phyloP scores from a whole-genome alignment of 2,113 vertebrate genomes.

The Limanda limanda region DNA sequence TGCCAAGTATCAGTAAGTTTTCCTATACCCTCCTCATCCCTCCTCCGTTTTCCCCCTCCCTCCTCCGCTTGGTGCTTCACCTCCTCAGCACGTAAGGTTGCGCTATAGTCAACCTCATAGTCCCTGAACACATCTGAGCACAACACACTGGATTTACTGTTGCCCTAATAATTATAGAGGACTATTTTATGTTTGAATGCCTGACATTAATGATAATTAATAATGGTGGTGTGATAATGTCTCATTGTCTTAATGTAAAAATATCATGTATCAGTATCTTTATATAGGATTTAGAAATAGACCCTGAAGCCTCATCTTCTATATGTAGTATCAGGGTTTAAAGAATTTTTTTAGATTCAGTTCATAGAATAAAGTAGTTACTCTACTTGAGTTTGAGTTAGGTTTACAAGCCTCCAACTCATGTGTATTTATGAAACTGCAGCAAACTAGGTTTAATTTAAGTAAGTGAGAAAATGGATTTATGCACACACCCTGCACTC shows the following conservation, averaged over 20 bases:
- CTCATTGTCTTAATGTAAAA: background rate
- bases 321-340: background rate
- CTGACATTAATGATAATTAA: background rate
- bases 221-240: background rate
- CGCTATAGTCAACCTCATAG: conserved; percentile 79
- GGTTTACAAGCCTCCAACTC: background rate
- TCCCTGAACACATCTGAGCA: conserved; percentile 79
- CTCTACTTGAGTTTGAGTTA: background rate
- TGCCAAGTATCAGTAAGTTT: conserved; percentile 68
- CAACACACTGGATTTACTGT: conserved; percentile 52
- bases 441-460: background rate
- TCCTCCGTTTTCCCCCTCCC: conserved; percentile 55
- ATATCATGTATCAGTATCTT: background rate
- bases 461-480: background rate
- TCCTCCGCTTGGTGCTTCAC: conserved; percentile 62
- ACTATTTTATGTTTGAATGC: background rate
- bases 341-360: background rate
- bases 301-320: background rate
- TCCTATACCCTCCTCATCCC: conserved; percentile 73
- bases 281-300: background rate
- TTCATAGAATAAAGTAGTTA: background rate
- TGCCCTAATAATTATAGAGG: background rate
- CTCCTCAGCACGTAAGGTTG: conserved; percentile 70
- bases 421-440: background rate
- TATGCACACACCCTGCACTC: background rate